phyloP scores from a whole-genome alignment of 2,113 vertebrate genomes.

The Edolisoma coerulescens region DNA sequence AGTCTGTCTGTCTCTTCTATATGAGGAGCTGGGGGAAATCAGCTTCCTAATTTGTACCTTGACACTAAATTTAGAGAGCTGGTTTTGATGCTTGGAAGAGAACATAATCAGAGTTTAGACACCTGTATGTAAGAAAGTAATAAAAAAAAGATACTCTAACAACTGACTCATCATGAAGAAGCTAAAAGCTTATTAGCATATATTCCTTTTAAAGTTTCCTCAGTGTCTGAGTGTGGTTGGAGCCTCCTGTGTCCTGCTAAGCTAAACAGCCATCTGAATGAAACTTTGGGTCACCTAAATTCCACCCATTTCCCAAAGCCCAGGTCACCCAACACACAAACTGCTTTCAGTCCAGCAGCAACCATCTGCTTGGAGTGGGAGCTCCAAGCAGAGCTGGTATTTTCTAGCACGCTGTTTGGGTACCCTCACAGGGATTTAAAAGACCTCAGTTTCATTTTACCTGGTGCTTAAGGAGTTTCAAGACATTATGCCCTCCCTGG shows the following conservation, averaged over 20 bases:
- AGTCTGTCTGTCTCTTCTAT: neutral
- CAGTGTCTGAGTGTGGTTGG: neutral
- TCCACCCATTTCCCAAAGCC: neutral
- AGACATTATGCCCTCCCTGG: neutral
- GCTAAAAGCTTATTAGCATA: neutral
- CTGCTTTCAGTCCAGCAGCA: neutral
- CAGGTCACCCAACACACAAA: neutral
- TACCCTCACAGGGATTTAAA: neutral
- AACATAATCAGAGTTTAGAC: neutral
- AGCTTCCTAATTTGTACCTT: neutral
- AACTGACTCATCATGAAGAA: neutral
- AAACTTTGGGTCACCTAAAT: neutral
- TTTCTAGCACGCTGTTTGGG: neutral
- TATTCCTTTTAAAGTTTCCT: neutral
- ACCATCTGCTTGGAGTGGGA: fast-evolving
- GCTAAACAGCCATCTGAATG: neutral
- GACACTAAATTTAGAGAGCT: neutral
- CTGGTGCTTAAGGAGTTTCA: neutral
- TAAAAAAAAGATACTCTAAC: neutral
- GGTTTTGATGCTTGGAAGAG: neutral
- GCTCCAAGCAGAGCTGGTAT: neutral
- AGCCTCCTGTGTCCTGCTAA: neutral
- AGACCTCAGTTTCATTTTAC: neutral
- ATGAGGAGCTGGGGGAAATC: neutral
- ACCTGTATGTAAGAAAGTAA: neutral